Evolutionary conservation across 92 coral and sea anemone species (phyloP).

Genomic region (Porites evermanni): DNA sequence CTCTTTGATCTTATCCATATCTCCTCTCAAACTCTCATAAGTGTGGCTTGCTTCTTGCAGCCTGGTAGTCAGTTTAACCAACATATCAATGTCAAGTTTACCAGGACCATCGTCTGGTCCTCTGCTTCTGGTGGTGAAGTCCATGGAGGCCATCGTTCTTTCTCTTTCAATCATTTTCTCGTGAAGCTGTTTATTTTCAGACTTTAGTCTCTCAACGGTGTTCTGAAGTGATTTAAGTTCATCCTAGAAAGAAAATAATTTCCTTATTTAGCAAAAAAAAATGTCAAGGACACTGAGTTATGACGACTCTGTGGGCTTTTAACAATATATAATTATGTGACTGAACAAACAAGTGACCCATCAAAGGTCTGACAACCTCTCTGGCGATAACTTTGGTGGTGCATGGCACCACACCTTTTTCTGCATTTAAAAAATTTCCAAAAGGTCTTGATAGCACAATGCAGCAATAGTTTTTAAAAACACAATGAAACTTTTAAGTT

Average conservation of each 20-base stretch:
- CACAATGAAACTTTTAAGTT: too few relatives aligned
- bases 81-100: slow-evolving; percentile 80
- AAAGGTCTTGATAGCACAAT: too few relatives aligned
- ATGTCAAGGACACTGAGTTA: too few relatives aligned
- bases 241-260: slow-evolving; percentile 47
- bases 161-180: slow-evolving; percentile 85
- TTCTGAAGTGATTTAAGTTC: slow-evolving; percentile 75
- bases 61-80: slow-evolving; percentile 86
- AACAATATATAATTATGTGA: too few relatives aligned
- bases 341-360: too few relatives aligned
- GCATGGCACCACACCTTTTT: too few relatives aligned
- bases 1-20: slow-evolving; percentile 88
- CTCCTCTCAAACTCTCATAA: slow-evolving; percentile 83
- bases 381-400: too few relatives aligned
- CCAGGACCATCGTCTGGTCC: slow-evolving; percentile 58
- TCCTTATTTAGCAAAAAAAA: neutral
- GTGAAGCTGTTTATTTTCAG: slow-evolving; percentile 86
- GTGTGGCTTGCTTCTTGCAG: slow-evolving; percentile 96
- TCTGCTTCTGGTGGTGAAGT: slow-evolving; percentile 64
- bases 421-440: too few relatives aligned
- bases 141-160: slow-evolving; percentile 82
- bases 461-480: too few relatives aligned
- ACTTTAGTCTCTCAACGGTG: slow-evolving; percentile 80
- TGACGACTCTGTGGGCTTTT: too few relatives aligned
- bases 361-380: too few relatives aligned